Conservation (phyloP, 2,888 invertebrate genomes). For the Orthonychiurus folsomi region DNA sequence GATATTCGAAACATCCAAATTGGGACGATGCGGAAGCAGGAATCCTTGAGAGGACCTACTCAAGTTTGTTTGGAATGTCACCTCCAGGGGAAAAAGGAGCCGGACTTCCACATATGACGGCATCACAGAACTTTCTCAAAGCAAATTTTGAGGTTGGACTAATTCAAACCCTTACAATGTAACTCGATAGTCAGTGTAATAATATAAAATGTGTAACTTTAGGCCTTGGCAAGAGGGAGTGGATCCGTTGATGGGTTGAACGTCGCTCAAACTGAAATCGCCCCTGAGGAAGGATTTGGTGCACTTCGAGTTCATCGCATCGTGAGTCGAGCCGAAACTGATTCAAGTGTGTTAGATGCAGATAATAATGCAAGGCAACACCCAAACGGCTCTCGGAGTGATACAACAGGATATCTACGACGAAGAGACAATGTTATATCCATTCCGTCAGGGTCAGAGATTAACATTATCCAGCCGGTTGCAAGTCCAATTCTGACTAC, state of each 20-base stretch:
- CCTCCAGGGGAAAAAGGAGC: no score
- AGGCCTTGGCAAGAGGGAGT: not conserved
- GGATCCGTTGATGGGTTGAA: not conserved
- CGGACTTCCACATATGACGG: not conserved
- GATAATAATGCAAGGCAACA: not conserved
- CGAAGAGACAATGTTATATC: no score
- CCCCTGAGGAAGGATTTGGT: not conserved
- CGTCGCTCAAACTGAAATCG: not conserved
- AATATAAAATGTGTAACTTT: no score
- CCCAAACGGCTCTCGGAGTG: not conserved
- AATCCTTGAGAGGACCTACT: no score
- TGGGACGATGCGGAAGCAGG: no score
- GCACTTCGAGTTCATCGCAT: not conserved
- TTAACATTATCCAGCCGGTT: not conserved
- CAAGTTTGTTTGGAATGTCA: no score
- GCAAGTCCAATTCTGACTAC: not conserved
- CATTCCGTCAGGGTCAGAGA: no score
- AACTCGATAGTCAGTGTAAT: no score
- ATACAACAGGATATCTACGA: not conserved
- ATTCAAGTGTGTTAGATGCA: not conserved
- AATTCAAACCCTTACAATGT: no score
- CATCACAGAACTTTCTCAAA: slow-evolving; percentile 4
- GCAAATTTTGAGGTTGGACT: no score
- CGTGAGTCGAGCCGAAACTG: not conserved
- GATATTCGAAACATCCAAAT: no score